These are phyloP conservation scores for Festucalex cinctus DNA, from an alignment of 2,113 vertebrate species.

Conservation along the genomic window DNA sequence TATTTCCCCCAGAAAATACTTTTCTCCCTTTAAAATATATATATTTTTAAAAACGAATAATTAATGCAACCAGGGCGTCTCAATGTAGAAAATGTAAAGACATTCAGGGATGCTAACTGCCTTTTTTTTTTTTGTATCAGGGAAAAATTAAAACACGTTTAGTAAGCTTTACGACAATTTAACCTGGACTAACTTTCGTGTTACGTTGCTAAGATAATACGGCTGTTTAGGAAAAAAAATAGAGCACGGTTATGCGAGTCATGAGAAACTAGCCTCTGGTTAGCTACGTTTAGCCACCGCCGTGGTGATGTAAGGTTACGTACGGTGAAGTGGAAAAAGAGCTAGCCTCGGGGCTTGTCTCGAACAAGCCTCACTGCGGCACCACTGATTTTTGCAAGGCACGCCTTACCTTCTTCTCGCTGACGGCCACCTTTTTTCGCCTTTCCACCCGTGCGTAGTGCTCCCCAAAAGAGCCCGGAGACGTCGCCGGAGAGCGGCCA, in stretches of 20 bases:
- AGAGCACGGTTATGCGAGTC: neutral
- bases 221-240: neutral
- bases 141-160: neutral
- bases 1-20: too few relatives aligned
- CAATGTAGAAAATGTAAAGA: neutral
- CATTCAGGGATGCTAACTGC: neutral
- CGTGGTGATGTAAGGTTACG: neutral
- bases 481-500: neutral
- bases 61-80: neutral
- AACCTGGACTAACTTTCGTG: neutral
- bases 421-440: conserved; percentile 33
- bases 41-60: neutral
- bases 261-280: neutral
- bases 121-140: neutral
- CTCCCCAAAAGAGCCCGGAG: neutral
- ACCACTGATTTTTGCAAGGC: conserved; percentile 23
- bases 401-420: conserved; percentile 56
- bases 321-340: neutral
- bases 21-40: too few relatives aligned
- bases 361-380: conserved; percentile 17
- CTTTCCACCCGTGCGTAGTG: conserved; percentile 4
- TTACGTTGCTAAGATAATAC: neutral
- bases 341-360: conserved; percentile 19
- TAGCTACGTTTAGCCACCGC: neutral
- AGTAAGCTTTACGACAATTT: neutral